Evolutionary conservation across 2,797 vertebrate genomes (phyloP), one percentile per base, ranked within the genome.

Genomic region (Lepidocolaptes lacrymiger): DNA sequence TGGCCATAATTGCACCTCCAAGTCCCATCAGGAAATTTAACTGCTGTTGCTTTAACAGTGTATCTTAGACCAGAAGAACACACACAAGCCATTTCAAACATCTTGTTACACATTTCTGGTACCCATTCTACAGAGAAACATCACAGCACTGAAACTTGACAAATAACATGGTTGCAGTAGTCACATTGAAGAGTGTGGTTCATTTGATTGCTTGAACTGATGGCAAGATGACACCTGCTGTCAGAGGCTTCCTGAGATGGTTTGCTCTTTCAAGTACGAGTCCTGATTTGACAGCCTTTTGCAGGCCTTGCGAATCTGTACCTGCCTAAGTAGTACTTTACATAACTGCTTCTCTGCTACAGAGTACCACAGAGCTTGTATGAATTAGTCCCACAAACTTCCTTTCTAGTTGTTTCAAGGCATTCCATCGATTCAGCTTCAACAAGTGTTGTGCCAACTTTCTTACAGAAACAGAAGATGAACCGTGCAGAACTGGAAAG

Each of bases 401-500:
- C 13, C n/a, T n/a, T 88, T 43, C 54, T 55, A 62, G n/a, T 28
- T 78, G 12, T 68, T 91, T 85, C n/a, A 83, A 46, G 36, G 36
- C 21, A 71, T 69, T 71, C 77, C 34, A 49, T 12, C 67, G 36
- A 82, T 56, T 73, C 26, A 82, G 5, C 20, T 78, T 84, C 68
- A 85, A 48, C 28, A 79, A 69, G 21, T 16, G 15, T 10, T 75
- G 14, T 19, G 37, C 37, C 68, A 80, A 72, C 16, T 39, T 28
- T 48, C 48, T 85, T 37, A 73, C 4, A 81, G 52, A 74, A 89
- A 67, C 17, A 51, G 74, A 71, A 81, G 49, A 77, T 32, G 43
- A 30, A 62, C 52, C 15, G 82, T 14, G 59, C 21, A 84, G 67
- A 79, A 96, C 43, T 89, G 72, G 61, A 93, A 96, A 93, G 63